Base-by-base conservation (phyloP, 2,113 vertebrate species). In the Perca schrenkii region DNA sequence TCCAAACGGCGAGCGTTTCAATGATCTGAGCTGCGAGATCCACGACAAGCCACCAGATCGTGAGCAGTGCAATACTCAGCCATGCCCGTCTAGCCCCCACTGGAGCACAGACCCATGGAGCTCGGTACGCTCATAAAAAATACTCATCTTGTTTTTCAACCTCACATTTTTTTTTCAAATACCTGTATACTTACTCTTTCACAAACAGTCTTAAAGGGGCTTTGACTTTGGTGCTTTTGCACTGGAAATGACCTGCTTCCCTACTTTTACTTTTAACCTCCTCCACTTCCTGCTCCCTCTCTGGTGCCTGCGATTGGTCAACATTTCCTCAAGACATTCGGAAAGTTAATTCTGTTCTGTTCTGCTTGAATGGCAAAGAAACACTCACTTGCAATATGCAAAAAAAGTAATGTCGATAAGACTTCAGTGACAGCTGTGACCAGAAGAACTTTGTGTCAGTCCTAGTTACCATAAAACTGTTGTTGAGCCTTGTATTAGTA, bases 61-160 rank as follows among this genome's bases (percentile, higher is more conserved):
- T 28, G 98, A 99, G 94, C 98, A 97, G 95, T 99, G 98, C 95
- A 98, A 98, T 94, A 96, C 95, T 83, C 98, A 97, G 50, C 93
- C 95, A 73, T 99, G 98, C 94, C 95, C 96, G 60, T 95, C 94
- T 82, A 96, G 95, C 77, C 95, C 96, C 52, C 95, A 95, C 63
- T 99, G 98, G 98, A 98, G 94, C 86, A 91, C 96, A 91, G 97
- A 97, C 93, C 97, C 97, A 90, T 99, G 98, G 98, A 99, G 97
- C 95, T 96, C 96, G 97, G 98, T 99, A 99, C 96, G 98, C 94
- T 95, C 96, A 90, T 98, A 97, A 97, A 96, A 68, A 89, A 87
- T 86, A 93, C 72, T 89, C 53, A 47, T 60, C 77, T 89, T 93
- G 57, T 86, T 91, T 80, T 83, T 74, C 53, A 87, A 72, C 77